Evolutionary conservation across 2,888 invertebrate genomes (phyloP), one percentile per base, ranked within the genome.

Genomic region (Drosophila monieri): DNA sequence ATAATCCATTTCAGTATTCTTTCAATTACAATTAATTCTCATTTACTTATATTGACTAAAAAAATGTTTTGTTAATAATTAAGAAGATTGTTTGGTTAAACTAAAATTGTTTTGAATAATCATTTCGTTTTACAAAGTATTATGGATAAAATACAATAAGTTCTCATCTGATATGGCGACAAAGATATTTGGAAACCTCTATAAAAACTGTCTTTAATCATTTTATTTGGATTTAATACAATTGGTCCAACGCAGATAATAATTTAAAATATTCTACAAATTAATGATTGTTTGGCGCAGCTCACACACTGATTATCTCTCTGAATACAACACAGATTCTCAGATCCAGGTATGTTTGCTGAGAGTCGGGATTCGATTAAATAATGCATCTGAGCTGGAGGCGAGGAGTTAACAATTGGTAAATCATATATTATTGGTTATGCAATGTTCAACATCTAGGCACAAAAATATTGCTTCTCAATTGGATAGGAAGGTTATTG

Each of bases 401-500:
- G 46, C 44, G 53, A 54, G 21, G 49, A 18, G 57, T 69, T 71
- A 78, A 80, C 64, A 80, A 52, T 58, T 55, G 43, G 32, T 78
- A 69, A 74, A 80, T 87, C 65, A 55, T 75, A 78, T 70, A 57
- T 65, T 65, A 64, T 71, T 69, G 81, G 78, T 85, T 87, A 78
- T 88, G 78, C 85, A 84, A 89, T 89, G 80, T 89, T 90, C 77
- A 88, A 89, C 90, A 89, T 89, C 89, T 84, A 89, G 90, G 88
- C 90, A 89, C 90, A 88, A 85, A 80, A 76, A 84, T 85, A 89
- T 89, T 89, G 90, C 89, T 89, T 78, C 54, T 78, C 65, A 77
- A 73, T 83, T 66, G 64, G 47, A n/a, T 85, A 71, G 56, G 55
- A 73, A 75, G 73, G 59, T 61, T 85, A 88, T 88, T 88, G 88